A percentile compares a stretch with the other conserved stretches of the same genome.
These are phyloP conservation scores for Ammodramus savannarum DNA, from an alignment of 2,113 vertebrate genomes.

Conservation along the genomic window DNA sequence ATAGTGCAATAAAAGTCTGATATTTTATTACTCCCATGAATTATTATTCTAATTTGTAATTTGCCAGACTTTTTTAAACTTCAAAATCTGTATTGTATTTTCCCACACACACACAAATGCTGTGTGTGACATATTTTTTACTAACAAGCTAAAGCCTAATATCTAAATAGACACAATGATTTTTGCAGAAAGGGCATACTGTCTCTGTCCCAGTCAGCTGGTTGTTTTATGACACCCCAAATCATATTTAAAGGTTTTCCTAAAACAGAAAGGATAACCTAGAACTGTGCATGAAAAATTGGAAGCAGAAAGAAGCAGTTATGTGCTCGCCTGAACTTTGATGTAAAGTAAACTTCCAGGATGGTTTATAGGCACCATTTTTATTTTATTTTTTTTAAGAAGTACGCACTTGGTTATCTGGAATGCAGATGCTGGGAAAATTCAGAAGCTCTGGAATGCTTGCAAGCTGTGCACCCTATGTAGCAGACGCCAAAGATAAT, in stretches of 20 bases:
- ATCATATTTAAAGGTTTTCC: constrained; percentile 41
- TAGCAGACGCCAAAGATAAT: constrained; percentile 54
- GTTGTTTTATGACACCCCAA: constrained; percentile 49
- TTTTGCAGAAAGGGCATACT: constrained; percentile 28
- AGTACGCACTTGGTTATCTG: constrained; percentile 45
- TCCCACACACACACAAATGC: constrained; percentile 36
- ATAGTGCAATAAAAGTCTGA: constrained; percentile 77
- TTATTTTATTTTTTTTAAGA: not conserved
- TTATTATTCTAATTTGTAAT: constrained; percentile 78
- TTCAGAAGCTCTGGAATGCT: constrained; percentile 58
- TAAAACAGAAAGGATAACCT: constrained; percentile 43
- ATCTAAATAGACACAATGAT: constrained; percentile 66
- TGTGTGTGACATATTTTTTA: constrained; percentile 49
- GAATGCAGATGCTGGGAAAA: constrained; percentile 66
- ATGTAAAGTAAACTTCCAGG: constrained; percentile 49
- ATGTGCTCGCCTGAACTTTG: constrained; percentile 34
- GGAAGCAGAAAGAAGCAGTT: constrained; percentile 47
- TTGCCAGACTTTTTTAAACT: constrained; percentile 76
- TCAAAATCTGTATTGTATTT: constrained; percentile 73
- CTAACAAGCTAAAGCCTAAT: constrained; percentile 57
- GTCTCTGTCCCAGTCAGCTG: constrained; percentile 27
- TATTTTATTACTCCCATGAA: constrained; percentile 79
- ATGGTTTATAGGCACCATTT: constrained; percentile 31
- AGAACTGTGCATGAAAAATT: constrained; percentile 27
- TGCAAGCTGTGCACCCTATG: constrained; percentile 55